Percentiles rank a stretch among this genome's conserved stretches.
phyloP scores from a whole-genome alignment of 2,113 vertebrate genomes.

The Anolis carolinensis region DNA sequence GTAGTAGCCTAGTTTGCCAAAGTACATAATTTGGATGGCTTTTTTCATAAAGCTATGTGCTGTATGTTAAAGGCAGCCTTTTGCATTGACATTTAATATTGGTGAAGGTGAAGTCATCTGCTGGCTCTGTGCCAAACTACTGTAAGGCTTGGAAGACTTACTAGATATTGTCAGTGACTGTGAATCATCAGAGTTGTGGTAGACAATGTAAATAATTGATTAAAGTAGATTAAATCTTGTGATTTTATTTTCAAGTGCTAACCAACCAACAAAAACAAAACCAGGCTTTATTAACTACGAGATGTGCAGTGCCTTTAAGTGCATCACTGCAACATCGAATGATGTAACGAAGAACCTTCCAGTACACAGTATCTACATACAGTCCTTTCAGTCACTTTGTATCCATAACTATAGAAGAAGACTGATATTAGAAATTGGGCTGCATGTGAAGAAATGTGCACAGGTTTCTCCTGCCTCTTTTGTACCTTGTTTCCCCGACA shows the following conservation, averaged over 20 bases:
- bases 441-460: background rate
- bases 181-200: constrained; percentile 33
- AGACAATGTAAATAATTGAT: constrained; percentile 27
- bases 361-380: background rate
- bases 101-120: constrained; percentile 28
- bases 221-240: constrained; percentile 11
- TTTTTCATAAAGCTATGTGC: constrained; percentile 22
- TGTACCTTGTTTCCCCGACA: too few relatives aligned
- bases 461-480: background rate
- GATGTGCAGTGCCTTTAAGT: background rate
- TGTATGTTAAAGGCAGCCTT: constrained; percentile 19
- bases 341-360: background rate
- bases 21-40: constrained; percentile 35
- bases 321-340: background rate
- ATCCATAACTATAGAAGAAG: background rate
- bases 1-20: background rate
- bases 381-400: background rate
- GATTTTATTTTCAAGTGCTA: constrained; percentile 23
- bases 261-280: background rate
- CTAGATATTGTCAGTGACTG: constrained; percentile 32
- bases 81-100: constrained; percentile 25
- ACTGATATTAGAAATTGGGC: background rate
- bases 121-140: constrained; percentile 9
- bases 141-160: constrained; percentile 23
- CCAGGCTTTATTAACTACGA: too few relatives aligned